Evolutionary conservation across 2,797 vertebrate species (phyloP), one percentile per base, ranked within the genome.

Genomic region (Hyperoplus lanceolatus): DNA sequence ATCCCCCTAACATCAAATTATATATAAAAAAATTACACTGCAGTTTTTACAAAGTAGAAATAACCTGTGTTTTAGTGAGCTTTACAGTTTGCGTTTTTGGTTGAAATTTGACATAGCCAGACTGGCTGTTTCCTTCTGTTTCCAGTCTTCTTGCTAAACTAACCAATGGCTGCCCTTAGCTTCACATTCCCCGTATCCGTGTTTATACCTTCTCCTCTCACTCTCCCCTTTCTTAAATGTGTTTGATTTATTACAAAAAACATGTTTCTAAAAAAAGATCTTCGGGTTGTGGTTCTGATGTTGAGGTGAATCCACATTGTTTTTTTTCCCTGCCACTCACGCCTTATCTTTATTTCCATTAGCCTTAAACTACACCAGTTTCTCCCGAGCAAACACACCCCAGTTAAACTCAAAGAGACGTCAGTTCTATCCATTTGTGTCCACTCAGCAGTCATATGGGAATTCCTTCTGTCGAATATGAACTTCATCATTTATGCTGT

Each of bases 391-490:
- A 68, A 83, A 81, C 68, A 71, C 59, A 76, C 21, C 14, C 36
- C 59, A 77, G 83, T 79, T 63, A 71, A 77, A 79, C 61, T 83
- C 49, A 4, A 29, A 29, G 39, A 71, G 65, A 61, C 43, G n/a
- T 81, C 77, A 78, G 12, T 46, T 69, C 48, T 55, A 60, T 81
- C 60, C 88, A 68, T 81, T 84, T 79, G 77, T 9, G 10, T 73
- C 79, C 48, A 29, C 75, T 21, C 61, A 68, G 69, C 66, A 64
- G 21, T 56, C 79, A 8, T 9, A 21, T 68, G 73, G 83, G 81
- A 84, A 82, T 84, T 73, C 73, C 29, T 73, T 80, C 54, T 65
- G 13, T 66, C 39, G 57, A 73, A 55, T 63, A 81, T 12, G 51
- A 81, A 66, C 48, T 21, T 70, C 66, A 57, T 85, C n/a, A 36